Base-by-base conservation (phyloP, 2,797 vertebrate genomes). In the Luscinia luscinia region DNA sequence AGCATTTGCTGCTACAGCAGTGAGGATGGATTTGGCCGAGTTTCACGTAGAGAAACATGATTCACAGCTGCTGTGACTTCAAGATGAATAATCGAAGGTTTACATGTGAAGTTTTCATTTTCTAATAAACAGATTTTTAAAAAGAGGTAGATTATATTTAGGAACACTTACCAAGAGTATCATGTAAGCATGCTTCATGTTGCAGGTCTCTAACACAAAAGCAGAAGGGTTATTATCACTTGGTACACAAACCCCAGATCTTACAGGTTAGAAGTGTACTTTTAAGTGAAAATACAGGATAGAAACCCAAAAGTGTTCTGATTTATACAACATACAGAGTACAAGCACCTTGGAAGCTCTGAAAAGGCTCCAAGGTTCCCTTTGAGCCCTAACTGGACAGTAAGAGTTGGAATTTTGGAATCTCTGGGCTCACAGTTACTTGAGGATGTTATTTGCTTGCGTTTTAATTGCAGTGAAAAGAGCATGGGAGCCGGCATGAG, bases 401-500 rank as follows among this genome's bases (percentile, higher is more conserved):
- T 4, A 59, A 26, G 21, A 59, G 11, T 18, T 46, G 23, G 9
- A 20, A 83, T 54, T 77, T 61, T n/a, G 27, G 57, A 38, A 75
- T 28, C 36, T 69, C 26, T 10, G n/a, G 23, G 19, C 55, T 74
- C 46, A 28, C 6, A 30, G 48, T 57, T 54, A 80, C 20, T 15
- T 15, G 32, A 27, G 23, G 52, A 49, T 41, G 59, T 24, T 11
- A 23, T 27, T 72, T 74, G 30, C 17, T 79, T 49, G 51, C 40
- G 30, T 38, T 89, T 84, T n/a, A 87, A 40, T 21, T 32, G 58
- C 22, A 51, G 18, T 23, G 36, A 68, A 58, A 69, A 54, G 17
- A 45, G 23, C 0, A 1, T 2, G 23, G 27, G 21, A 48, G 36
- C 34, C 19, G 32, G 17, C 14, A 26, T 0, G 2, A 68, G 13